Base-by-base conservation (phyloP, 92 coral and sea anemone species). In the Actinernus sp. region DNA sequence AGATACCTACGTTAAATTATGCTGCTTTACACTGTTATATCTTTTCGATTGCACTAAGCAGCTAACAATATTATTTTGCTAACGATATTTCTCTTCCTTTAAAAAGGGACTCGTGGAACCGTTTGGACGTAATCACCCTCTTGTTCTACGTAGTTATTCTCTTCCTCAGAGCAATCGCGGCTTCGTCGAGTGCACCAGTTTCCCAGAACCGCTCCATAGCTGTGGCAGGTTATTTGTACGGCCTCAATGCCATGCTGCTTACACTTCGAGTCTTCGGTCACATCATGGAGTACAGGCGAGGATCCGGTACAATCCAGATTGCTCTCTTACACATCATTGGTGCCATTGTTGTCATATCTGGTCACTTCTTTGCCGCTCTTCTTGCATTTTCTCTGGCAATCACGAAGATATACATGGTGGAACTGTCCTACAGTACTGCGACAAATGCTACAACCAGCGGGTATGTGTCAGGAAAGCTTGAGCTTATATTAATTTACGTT, bases 191-290 rank as follows among this genome's bases (percentile, higher is more conserved):
- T 2, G 13, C 65, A 22, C 41, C 76, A 13, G 82, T 60, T 32
- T 13, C 40, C 14, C 24, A 81, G 17, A 87, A 82, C 60, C 55
- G 69, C 18, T 55, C 39, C 4, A 56, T 87, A 16, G 87, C 55
- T 28, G 57, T 71, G 11, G 60, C 85, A 5, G 80, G 76, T 3
- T 81, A 70, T 34, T 51, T 87, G 93, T n/a, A n/a, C n/a, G n/a
- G n/a, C n/a, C n/a, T n/a, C n/a, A n/a, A n/a, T n/a, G n/a, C n/a
- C n/a, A n/a, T n/a, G n/a, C n/a, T n/a, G n/a, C n/a, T n/a, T n/a
- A n/a, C n/a, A n/a, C n/a, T n/a, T n/a, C n/a, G n/a, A 19, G 73
- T 82, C 6, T 87, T 81, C 65, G 93, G 93, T 27, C 85, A 87
- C 25, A 59, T 81, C 24, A 69, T 81, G 70, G 93, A 87, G 48